Evolutionary conservation across 2,797 vertebrate species (phyloP).

Genomic region (Carduelis carduelis): DNA sequence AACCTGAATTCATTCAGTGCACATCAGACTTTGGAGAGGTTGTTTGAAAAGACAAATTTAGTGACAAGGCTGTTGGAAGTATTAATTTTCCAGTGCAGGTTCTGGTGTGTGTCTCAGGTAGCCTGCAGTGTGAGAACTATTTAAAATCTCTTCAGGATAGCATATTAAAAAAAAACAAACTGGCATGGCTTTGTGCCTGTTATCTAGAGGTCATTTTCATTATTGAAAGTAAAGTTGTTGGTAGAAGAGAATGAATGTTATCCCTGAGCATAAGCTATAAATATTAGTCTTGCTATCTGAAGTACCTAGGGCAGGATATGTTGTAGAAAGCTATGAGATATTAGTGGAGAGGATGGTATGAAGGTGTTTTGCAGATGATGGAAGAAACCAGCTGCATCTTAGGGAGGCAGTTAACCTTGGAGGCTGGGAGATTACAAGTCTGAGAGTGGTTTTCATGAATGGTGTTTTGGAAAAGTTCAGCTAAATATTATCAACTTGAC

Average conservation of each 20-base stretch:
- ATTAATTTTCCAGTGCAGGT: neutral
- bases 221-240: neutral
- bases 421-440: neutral
- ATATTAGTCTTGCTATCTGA: neutral
- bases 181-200: neutral
- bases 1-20: neutral
- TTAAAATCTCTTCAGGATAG: neutral
- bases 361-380: neutral
- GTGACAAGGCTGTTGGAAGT: neutral
- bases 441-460: neutral
- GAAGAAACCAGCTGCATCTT: neutral
- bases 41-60: neutral
- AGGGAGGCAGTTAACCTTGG: neutral
- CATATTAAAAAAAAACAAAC: neutral
- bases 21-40: neutral
- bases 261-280: neutral
- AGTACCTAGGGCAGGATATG: neutral
- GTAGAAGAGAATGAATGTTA: neutral
- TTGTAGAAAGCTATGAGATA: neutral
- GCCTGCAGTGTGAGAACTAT: neutral
- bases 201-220: neutral
- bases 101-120: neutral
- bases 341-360: neutral
- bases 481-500: neutral
- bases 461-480: neutral